Percentiles rank a stretch among this genome's conserved stretches.
phyloP scores from a whole-genome alignment of 2,797 vertebrate genomes.

The Lycodopsis pacificus region DNA sequence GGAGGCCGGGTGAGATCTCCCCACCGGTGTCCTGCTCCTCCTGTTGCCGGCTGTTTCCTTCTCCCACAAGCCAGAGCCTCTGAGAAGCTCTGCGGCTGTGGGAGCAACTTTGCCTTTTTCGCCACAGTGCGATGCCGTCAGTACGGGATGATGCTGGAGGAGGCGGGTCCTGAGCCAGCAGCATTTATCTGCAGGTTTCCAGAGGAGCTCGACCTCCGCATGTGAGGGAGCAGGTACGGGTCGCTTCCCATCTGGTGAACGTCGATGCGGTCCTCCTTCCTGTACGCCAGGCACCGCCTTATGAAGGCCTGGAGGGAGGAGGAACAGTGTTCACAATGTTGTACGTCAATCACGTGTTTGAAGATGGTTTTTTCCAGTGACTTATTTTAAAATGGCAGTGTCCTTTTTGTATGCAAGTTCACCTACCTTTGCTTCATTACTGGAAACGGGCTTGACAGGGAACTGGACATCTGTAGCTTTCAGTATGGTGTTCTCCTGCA shows the following conservation, averaged over 20 bases:
- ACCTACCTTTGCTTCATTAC: conserved; percentile 98
- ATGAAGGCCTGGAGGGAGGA: conserved; percentile 90
- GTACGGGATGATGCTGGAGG: conserved; percentile 94
- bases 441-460: conserved; percentile 97
- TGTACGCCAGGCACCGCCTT: conserved; percentile 96
- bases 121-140: conserved; percentile 84
- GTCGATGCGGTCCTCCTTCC: conserved; percentile 97
- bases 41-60: conserved; percentile 46
- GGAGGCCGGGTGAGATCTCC: conserved; percentile 48
- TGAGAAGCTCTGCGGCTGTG: conserved; percentile 72
- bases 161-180: conserved; percentile 88
- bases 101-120: conserved; percentile 59
- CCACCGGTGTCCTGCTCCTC: conserved; percentile 51
- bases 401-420: not conserved
- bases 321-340: not conserved
- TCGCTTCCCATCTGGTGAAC: conserved; percentile 98
- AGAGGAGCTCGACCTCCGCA: conserved; percentile 99
- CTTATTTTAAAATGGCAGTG: not conserved
- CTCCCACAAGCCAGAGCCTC: conserved; percentile 77
- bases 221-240: conserved; percentile 97
- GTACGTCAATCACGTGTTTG: not conserved
- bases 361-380: not conserved
- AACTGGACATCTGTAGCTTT: conserved; percentile 99
- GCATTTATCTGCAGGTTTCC: conserved; percentile 95
- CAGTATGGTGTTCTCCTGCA: conserved; percentile 99